Conservation (phyloP, 2,888 invertebrate genomes). For the Chloroclysta siterata region DNA sequence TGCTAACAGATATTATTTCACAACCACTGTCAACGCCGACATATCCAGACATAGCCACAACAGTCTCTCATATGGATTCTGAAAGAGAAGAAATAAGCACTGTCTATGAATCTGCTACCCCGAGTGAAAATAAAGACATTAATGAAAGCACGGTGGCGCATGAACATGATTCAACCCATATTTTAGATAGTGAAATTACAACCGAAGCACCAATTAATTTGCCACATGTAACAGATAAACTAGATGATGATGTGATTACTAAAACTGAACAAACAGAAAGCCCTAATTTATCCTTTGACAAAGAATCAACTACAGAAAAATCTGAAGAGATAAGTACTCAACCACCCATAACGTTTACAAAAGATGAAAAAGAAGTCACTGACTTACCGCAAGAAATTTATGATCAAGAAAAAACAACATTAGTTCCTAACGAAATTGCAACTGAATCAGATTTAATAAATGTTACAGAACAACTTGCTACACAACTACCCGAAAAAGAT, state of each 20-base stretch:
- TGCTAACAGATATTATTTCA: conserved; percentile 3
- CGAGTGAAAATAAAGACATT: conserved; percentile 8
- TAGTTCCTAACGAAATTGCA: not conserved
- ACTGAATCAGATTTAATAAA: not conserved
- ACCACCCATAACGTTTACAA: conserved; percentile 6
- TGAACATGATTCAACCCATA: conserved; percentile 14
- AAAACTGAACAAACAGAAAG: conserved; percentile 15
- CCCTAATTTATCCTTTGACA: conserved; percentile 6
- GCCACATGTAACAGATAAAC: conserved; percentile 18
- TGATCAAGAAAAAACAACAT: conserved; percentile 22
- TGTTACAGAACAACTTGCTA: conserved; percentile 14
- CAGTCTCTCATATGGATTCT: conserved; percentile 9
- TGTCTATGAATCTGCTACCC: conserved; percentile 3
- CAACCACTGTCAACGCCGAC: conserved; percentile 10
- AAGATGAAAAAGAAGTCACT: conserved; percentile 8
- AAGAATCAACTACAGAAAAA: conserved; percentile 9
- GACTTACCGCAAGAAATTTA: conserved; percentile 19
- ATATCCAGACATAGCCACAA: conserved; percentile 3
- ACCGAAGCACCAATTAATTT: conserved; percentile 22
- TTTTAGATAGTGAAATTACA: conserved; percentile 22
- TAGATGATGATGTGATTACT: conserved; percentile 11
- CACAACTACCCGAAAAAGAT: conserved; percentile 20
- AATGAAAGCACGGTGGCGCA: not conserved
- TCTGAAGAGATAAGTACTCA: conserved; percentile 11
- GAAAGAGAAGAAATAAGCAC: conserved; percentile 19